Base-by-base conservation (phyloP, 1,140 invertebrate species). In the Leptinotarsa lineolata region DNA sequence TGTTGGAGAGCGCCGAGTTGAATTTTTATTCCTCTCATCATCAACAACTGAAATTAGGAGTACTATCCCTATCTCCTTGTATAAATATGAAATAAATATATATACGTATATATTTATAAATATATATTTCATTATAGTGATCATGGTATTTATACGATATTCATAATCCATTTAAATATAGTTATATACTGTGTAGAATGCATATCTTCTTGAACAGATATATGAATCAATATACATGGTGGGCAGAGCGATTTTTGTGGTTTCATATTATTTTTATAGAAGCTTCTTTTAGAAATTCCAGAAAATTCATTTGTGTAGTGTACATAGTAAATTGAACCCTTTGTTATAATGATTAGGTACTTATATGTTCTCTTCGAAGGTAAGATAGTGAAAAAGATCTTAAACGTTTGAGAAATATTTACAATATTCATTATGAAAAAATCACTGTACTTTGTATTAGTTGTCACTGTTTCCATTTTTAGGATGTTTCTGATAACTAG, bases 61-160 rank as follows among this genome's bases (percentile, higher is more conserved):
- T 39, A 39, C 2, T 39, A 39, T 11, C 30, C 30, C 30, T 39
- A 39, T 39, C 30, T 39, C 11, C 30, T 39, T 39, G 30, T 39
- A 39, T 11, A 8, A 39, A 11, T 39, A 39, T 39, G 30, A 39
- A 11, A 39, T 39, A 39, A 39, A 39, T 39, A 39, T 39, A 39
- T 39, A 39, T 39, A 39, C 30, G 30, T 39, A 39, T 39, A 39
- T 39, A 39, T 39, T 39, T 39, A 39, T 39, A 11, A 39, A 39
- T 15, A 54, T 54, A 54, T 54, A 16, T 18, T 54, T 54, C 48
- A 54, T 16, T 54, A 54, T 54, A 15, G 15, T 16, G 48, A 54
- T 54, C 48, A 54, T 54, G 48, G 15, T 54, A 54, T 54, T 54
- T 54, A 54, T 54, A 54, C 48, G 48, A 54, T 54, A 54, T 54